Percentiles rank a stretch among this genome's conserved stretches.
Evolutionary conservation across 1,140 invertebrate species (phyloP).

Genomic region (Drosophila serrata): DNA sequence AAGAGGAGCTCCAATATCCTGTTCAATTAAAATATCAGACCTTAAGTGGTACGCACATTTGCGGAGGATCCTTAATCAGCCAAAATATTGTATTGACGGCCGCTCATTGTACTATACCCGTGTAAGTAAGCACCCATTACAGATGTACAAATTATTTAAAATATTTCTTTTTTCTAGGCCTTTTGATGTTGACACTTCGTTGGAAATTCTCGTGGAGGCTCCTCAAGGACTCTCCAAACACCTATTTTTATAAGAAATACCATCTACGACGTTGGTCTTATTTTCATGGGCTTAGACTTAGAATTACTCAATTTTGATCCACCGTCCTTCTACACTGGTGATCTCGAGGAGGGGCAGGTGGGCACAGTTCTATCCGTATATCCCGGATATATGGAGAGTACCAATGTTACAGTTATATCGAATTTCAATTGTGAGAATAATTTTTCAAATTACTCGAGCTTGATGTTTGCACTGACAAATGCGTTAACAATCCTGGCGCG

Average conservation of each 20-base stretch:
- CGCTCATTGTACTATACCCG: too few species aligned
- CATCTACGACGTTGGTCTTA: background rate
- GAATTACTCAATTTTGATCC: background rate
- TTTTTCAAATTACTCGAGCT: background rate
- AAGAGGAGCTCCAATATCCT: background rate
- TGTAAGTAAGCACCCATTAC: too few species aligned
- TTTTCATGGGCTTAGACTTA: too few species aligned
- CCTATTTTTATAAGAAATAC: background rate
- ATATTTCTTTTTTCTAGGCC: too few species aligned
- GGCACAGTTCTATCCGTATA: background rate
- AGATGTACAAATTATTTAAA: too few species aligned
- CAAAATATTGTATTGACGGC: background rate
- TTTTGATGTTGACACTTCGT: too few species aligned
- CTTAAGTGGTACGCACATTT: accelerated
- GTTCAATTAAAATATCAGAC: background rate
- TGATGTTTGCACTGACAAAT: background rate
- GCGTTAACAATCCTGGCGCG: background rate
- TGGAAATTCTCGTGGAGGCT: too few species aligned
- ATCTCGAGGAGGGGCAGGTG: background rate
- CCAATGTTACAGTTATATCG: background rate
- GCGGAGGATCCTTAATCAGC: background rate
- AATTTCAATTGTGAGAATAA: background rate
- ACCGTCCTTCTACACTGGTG: background rate
- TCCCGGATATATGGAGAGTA: background rate
- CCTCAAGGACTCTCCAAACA: background rate